Evolutionary conservation across 2,888 invertebrate species (phyloP).

Genomic region (Yponomeuta sedellus): DNA sequence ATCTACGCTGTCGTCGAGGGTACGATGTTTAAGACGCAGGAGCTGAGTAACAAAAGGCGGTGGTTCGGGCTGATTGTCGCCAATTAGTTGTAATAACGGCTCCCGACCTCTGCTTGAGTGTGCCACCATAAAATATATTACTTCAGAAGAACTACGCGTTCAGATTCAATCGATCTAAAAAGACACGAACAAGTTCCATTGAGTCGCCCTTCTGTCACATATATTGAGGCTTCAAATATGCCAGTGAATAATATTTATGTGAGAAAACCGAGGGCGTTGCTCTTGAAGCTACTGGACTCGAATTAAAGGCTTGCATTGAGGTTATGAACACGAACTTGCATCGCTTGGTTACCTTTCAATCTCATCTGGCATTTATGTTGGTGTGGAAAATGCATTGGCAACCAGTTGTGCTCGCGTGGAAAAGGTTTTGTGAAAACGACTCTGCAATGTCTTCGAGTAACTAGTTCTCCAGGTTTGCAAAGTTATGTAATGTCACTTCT

Average conservation of each 20-base stretch:
- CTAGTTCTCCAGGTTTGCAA: no score
- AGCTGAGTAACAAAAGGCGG: conserved; percentile 37
- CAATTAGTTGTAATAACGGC: conserved; percentile 71
- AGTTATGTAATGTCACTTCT: no score
- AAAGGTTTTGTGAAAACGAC: no score
- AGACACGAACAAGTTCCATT: no score
- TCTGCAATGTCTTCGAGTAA: no score
- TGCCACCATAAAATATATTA: not conserved
- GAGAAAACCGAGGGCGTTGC: conserved; percentile 60
- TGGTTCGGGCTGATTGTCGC: conserved; percentile 58
- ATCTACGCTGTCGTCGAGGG: not conserved
- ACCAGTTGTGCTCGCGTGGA: not conserved
- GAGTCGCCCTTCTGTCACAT: no score
- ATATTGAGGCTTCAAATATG: not conserved
- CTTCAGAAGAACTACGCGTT: not conserved
- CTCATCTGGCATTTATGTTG: not conserved
- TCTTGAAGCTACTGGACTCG: conserved; percentile 17
- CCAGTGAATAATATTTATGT: conserved; percentile 55
- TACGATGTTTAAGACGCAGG: not conserved
- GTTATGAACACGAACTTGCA: not conserved
- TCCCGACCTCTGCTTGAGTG: conserved; percentile 31
- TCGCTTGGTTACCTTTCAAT: not conserved
- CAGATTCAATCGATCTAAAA: no score
- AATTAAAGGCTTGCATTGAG: not conserved
- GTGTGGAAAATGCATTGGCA: not conserved